A percentile compares a stretch with the other conserved stretches of the same genome.
phyloP scores from a whole-genome alignment of 2,888 invertebrate genomes.

The Latrodectus elegans region DNA sequence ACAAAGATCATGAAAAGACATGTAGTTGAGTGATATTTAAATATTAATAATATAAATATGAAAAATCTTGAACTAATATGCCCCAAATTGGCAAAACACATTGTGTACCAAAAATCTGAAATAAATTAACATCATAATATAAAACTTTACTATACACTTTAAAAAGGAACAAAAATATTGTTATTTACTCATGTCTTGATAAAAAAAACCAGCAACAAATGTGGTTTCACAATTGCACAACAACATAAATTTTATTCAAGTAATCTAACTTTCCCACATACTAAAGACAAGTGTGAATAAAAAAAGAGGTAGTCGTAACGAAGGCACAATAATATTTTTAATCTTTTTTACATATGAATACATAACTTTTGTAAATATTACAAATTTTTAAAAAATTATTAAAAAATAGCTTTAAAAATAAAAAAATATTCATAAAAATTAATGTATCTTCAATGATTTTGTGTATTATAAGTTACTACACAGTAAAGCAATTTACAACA shows the following conservation, averaged over 20 bases:
- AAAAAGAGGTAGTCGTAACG: conserved; percentile 47
- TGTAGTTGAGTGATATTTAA: conserved; percentile 69
- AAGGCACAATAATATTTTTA: conserved; percentile 47
- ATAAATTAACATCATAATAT: conserved; percentile 61
- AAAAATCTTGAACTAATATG: conserved; percentile 69
- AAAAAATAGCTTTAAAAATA: conserved; percentile 39
- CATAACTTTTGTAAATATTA: conserved; percentile 29
- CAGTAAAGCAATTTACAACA: too few relatives aligned
- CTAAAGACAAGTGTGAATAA: conserved; percentile 50
- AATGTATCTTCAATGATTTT: too few relatives aligned
- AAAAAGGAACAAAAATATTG: conserved; percentile 66
- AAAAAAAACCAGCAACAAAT: conserved; percentile 59
- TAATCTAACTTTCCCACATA: conserved; percentile 63
- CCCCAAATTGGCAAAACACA: conserved; percentile 59
- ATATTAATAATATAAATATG: conserved; percentile 70
- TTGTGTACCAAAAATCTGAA: conserved; percentile 65
- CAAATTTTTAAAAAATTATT: conserved; percentile 25
- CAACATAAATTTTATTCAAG: conserved; percentile 59
- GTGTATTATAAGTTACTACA: too few relatives aligned
- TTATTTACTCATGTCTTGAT: conserved; percentile 63
- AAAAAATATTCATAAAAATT: neutral
- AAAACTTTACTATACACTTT: conserved; percentile 67
- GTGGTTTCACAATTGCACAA: conserved; percentile 61
- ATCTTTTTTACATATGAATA: conserved; percentile 33
- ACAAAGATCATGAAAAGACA: conserved; percentile 70